Evolutionary conservation across 2,888 invertebrate genomes (phyloP).

Genomic region (Creontiades dilutus): DNA sequence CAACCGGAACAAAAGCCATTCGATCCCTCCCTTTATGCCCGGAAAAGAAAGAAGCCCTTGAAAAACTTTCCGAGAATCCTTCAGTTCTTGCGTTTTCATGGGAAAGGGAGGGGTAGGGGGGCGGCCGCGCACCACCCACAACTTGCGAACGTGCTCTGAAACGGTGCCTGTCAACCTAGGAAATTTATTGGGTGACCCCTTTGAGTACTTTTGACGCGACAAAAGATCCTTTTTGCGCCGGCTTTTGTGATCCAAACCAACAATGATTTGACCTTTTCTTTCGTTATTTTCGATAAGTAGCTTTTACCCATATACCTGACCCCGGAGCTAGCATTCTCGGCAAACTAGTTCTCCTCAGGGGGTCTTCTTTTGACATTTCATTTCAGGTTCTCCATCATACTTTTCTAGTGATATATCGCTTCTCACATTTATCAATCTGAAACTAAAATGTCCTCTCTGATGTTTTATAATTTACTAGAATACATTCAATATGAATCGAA

Average conservation of each 20-base stretch:
- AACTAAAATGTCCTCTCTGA: no score
- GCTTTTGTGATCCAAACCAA: not conserved
- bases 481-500: no score
- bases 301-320: constrained; percentile 25
- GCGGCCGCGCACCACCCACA: not conserved
- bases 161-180: not conserved
- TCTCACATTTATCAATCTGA: no score
- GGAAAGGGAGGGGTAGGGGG: no score
- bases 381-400: not conserved
- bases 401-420: not conserved
- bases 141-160: not conserved
- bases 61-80: constrained; percentile 28
- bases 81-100: not conserved
- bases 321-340: not conserved
- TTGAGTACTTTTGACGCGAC: constrained; percentile 28
- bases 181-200: constrained; percentile 38
- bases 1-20: constrained; percentile 4
- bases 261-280: constrained; percentile 31
- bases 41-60: not conserved
- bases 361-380: not conserved
- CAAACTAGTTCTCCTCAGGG: not conserved
- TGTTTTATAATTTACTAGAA: no score
- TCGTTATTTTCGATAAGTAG: constrained; percentile 33
- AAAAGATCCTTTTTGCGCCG: not conserved
- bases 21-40: not conserved